Percentiles rank a stretch among this genome's conserved stretches.
phyloP scores from a whole-genome alignment of 2,888 invertebrate species.

The Ophion slaviceki region DNA sequence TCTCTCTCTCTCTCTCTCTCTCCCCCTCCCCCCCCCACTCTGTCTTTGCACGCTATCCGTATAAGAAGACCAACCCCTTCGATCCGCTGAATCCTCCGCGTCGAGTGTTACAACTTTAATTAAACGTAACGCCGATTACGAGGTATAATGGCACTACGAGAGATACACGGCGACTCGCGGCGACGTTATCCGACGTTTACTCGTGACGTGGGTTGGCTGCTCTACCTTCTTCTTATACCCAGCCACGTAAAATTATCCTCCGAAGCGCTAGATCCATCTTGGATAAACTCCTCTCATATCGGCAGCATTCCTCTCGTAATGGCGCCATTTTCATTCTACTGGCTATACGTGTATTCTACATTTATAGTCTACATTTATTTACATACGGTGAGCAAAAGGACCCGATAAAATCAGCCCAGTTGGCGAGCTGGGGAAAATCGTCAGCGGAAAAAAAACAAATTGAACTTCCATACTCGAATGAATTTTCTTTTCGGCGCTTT shows the following conservation, averaged over 20 bases:
- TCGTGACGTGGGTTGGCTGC: constrained; percentile 40
- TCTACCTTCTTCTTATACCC: constrained; percentile 12
- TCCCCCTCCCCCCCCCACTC: constrained; percentile 26
- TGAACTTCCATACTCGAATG: neutral
- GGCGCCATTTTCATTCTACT: neutral
- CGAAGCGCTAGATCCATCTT: constrained; percentile 36
- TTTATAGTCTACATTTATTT: too few species aligned
- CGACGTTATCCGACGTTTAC: constrained; percentile 48
- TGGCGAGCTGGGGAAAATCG: too few species aligned
- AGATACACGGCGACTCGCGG: constrained; percentile 45
- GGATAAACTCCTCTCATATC: constrained; percentile 41
- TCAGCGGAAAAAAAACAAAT: neutral
- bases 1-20: too few species aligned
- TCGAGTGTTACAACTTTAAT: constrained; percentile 78
- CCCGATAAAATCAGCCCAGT: too few species aligned
- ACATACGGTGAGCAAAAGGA: too few species aligned
- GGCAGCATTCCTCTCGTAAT: neutral
- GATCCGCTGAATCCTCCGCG: constrained; percentile 53
- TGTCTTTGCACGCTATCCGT: constrained; percentile 64
- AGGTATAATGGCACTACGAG: constrained; percentile 64
- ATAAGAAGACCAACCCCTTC: constrained; percentile 67
- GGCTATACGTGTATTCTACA: too few species aligned
- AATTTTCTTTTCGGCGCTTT: too few species aligned
- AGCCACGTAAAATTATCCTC: constrained; percentile 37
- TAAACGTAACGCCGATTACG: constrained; percentile 74